Evolutionary conservation across 2,797 vertebrate genomes (phyloP).

Genomic region (Enteromius afrohamiltoni): DNA sequence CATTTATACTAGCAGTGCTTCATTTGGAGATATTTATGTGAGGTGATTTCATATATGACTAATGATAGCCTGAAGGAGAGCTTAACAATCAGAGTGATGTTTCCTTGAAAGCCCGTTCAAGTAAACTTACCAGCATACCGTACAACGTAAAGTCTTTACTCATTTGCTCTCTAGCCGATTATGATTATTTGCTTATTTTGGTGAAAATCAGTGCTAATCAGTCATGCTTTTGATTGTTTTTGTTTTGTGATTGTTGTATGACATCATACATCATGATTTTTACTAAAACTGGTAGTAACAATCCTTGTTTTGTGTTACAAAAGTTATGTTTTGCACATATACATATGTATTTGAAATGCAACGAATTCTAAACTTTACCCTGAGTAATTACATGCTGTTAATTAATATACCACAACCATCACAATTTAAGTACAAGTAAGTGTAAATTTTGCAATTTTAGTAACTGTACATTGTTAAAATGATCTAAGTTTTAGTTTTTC

Average conservation of each 20-base stretch:
- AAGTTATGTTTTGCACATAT: neutral
- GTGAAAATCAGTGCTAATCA: slow-evolving; percentile 1
- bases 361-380: neutral
- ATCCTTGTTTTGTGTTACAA: neutral
- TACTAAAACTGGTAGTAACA: neutral
- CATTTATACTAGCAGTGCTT: slow-evolving; percentile 48
- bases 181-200: slow-evolving; percentile 29
- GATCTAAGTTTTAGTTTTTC: neutral
- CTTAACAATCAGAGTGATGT: slow-evolving; percentile 31
- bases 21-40: slow-evolving; percentile 36
- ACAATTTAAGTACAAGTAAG: neutral
- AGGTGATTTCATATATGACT: slow-evolving; percentile 50
- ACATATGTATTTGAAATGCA: neutral
- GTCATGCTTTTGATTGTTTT: neutral
- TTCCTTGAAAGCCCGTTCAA: slow-evolving; percentile 31
- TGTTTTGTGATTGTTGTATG: neutral
- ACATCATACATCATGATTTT: neutral
- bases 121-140: slow-evolving; percentile 4
- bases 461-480: neutral
- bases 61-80: slow-evolving; percentile 49
- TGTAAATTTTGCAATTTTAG: neutral
- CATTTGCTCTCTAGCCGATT: slow-evolving; percentile 26
- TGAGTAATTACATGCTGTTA: neutral
- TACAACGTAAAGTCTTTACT: neutral
- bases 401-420: neutral